Conservation (phyloP, 2,888 invertebrate genomes). For the Artemia sinica region DNA sequence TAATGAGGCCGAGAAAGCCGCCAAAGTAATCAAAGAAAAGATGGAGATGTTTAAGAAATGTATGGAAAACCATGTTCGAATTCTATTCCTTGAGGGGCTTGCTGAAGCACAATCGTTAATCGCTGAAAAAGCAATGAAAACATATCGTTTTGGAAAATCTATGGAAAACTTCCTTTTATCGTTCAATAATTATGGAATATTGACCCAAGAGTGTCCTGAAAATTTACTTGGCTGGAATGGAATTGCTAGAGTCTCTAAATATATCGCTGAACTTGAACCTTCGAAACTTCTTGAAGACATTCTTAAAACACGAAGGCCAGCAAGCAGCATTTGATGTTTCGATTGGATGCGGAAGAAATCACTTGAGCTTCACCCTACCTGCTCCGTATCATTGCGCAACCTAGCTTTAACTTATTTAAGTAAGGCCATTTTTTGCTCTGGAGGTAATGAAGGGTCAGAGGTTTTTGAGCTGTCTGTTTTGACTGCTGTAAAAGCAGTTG, state of each 20-base stretch:
- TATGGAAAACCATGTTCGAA: not conserved
- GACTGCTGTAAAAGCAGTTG: too few species aligned
- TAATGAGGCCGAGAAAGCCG: too few species aligned
- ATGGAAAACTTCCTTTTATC: too few species aligned
- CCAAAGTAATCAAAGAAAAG: too few species aligned
- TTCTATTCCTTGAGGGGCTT: not conserved
- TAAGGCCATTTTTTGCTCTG: not conserved
- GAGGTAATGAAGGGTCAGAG: too few species aligned
- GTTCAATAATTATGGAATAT: too few species aligned
- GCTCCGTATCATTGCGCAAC: not conserved
- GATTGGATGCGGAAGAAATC: not conserved
- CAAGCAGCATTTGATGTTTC: not conserved
- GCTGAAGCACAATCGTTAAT: not conserved
- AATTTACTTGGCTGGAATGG: too few species aligned
- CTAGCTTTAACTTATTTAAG: not conserved
- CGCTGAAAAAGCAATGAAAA: not conserved
- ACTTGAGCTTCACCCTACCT: slow-evolving; percentile 1
- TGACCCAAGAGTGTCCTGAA: too few species aligned
- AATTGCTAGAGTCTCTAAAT: not conserved
- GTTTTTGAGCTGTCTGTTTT: too few species aligned
- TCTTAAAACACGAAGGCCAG: not conserved
- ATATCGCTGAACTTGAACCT: not conserved
- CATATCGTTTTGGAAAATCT: not conserved
- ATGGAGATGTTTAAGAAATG: not conserved
- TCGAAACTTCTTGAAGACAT: not conserved